A percentile compares a stretch with the other conserved stretches of the same genome.
Conservation (phyloP, 1,140 invertebrate species). For the Drosophila santomea region DNA sequence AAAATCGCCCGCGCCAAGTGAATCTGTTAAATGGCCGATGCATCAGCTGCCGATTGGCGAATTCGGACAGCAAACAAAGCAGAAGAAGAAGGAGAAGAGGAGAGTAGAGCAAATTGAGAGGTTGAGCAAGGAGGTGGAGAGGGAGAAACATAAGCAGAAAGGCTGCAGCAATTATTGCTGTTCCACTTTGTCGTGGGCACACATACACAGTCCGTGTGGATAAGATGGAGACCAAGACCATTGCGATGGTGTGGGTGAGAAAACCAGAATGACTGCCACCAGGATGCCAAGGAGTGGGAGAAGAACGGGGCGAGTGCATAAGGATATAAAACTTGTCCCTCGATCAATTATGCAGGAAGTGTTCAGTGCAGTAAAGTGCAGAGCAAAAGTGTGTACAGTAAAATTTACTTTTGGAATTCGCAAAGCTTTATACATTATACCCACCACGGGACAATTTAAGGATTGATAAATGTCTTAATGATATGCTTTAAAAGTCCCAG, state of each 20-base stretch:
- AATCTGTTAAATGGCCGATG: slow-evolving; percentile 33
- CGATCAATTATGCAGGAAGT: slow-evolving; percentile 50
- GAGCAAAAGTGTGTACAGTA: slow-evolving; percentile 11
- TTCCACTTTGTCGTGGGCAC: slow-evolving; percentile 29
- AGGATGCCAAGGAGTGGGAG: slow-evolving; percentile 19
- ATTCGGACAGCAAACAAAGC: slow-evolving; percentile 22
- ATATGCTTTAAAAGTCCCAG: too few species aligned
- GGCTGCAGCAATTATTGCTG: slow-evolving; percentile 40
- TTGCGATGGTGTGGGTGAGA: slow-evolving; percentile 38
- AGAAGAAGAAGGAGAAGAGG: neutral
- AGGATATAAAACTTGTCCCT: slow-evolving; percentile 40
- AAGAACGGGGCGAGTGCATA: slow-evolving; percentile 17
- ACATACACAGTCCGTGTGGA: slow-evolving; percentile 19
- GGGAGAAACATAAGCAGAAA: slow-evolving; percentile 16
- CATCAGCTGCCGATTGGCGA: slow-evolving; percentile 48
- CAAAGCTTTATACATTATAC: too few species aligned
- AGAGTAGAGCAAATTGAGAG: neutral
- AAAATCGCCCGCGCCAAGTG: slow-evolving; percentile 14
- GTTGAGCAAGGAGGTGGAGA: neutral
- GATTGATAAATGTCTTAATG: too few species aligned
- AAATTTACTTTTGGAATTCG: neutral
- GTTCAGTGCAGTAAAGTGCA: slow-evolving; percentile 2
- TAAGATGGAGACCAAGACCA: slow-evolving; percentile 14
- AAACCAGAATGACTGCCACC: slow-evolving; percentile 41
- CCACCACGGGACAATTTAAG: too few species aligned